These are phyloP conservation scores for Morpho achilles DNA, from an alignment of 2,888 invertebrate species.

Conservation along the genomic window DNA sequence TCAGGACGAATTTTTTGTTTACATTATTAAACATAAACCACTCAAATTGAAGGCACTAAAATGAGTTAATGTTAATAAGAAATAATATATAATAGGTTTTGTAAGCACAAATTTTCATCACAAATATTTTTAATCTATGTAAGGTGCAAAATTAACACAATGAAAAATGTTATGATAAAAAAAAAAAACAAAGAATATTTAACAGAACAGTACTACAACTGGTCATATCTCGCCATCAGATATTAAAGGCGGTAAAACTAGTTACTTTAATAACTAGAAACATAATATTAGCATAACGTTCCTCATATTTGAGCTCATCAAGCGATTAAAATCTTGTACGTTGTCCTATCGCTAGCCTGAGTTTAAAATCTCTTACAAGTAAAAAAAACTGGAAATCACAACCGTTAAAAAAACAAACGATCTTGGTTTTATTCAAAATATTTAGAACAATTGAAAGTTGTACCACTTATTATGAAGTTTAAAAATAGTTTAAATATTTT, in stretches of 20 bases:
- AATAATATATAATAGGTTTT: neutral
- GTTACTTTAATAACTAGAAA: conserved; percentile 29
- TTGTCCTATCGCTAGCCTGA: conserved; percentile 38
- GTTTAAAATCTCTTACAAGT: conserved; percentile 50
- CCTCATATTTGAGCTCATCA: conserved; percentile 47
- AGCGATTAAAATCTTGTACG: conserved; percentile 43
- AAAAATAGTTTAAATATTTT: too few species aligned
- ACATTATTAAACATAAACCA: too few species aligned
- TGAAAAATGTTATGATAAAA: neutral
- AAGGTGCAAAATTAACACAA: too few species aligned
- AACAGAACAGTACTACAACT: conserved; percentile 57
- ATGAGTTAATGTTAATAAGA: neutral
- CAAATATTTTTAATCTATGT: too few species aligned
- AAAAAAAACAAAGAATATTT: conserved; percentile 27
- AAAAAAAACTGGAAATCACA: conserved; percentile 17
- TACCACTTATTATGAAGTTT: too few species aligned
- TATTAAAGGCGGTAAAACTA: conserved; percentile 44
- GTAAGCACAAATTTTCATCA: neutral
- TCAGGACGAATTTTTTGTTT: too few species aligned
- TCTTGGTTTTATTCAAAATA: too few species aligned
- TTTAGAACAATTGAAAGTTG: too few species aligned
- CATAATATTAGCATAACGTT: conserved; percentile 41
- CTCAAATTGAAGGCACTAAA: neutral
- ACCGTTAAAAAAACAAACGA: conserved; percentile 18
- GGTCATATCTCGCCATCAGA: conserved; percentile 34